Conservation (phyloP, 2,113 vertebrate species). For the Pontoporia blainvillei region DNA sequence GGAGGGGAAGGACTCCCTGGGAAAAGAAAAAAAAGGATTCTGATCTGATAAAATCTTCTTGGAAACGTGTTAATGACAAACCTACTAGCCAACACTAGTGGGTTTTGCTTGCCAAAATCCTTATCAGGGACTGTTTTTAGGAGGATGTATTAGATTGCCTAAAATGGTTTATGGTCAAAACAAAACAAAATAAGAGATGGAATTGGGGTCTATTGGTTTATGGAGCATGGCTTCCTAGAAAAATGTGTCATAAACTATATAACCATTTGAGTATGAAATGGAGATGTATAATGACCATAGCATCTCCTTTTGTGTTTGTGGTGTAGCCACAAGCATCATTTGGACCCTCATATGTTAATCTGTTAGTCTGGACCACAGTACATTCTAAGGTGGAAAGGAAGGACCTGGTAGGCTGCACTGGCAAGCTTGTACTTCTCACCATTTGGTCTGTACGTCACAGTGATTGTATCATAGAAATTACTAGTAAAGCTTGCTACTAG, state of each 20-base stretch:
- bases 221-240: not conserved
- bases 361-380: not conserved
- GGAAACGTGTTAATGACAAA: not conserved
- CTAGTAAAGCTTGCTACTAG: not conserved
- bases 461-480: not conserved
- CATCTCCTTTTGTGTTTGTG: not conserved
- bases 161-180: not conserved
- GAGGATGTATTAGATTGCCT: not conserved
- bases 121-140: not conserved
- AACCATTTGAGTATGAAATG: not conserved
- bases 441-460: not conserved
- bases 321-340: not conserved
- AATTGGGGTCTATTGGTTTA: not conserved
- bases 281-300: not conserved
- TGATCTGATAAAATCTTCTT: not conserved
- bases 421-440: not conserved
- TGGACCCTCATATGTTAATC: not conserved
- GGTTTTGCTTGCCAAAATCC: not conserved
- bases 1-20: not conserved
- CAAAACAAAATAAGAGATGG: not conserved
- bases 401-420: accelerated
- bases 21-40: not conserved
- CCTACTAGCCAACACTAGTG: not conserved
- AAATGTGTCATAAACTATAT: not conserved
- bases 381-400: not conserved